Percentiles rank a stretch among this genome's conserved stretches.
Conservation (phyloP, 1,140 invertebrate genomes). For the Lucilia cuprina region DNA sequence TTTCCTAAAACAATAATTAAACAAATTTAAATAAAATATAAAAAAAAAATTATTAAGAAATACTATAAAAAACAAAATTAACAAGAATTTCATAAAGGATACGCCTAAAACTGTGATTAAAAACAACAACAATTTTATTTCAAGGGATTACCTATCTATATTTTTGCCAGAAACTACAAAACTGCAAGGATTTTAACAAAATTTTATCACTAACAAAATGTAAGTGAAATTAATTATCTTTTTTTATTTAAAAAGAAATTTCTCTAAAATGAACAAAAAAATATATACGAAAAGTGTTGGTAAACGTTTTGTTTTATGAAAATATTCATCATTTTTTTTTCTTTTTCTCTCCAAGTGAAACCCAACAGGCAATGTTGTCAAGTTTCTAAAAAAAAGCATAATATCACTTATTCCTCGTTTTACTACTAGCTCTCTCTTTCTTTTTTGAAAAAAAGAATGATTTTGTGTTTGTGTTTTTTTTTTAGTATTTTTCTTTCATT, state of each 20-base stretch:
- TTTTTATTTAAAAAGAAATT: neutral
- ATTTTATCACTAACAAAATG: constrained; percentile 4
- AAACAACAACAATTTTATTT: neutral
- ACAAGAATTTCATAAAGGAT: neutral
- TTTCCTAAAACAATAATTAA: neutral
- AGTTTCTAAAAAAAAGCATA: constrained; percentile 1
- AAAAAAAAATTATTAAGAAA: neutral
- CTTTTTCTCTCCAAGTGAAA: neutral
- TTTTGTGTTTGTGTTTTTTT: neutral
- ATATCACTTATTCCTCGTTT: constrained; percentile 3
- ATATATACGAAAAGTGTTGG: constrained; percentile 17
- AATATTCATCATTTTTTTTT: no score
- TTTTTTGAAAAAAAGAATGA: no score
- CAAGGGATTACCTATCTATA: neutral
- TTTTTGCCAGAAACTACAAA: neutral
- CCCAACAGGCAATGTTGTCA: constrained; percentile 25
- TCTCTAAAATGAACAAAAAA: neutral
- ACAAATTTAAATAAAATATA: neutral
- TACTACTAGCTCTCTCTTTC: neutral
- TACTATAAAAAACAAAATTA: neutral
- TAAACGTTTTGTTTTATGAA: neutral
- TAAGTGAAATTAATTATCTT: neutral
- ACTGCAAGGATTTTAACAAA: constrained; percentile 13
- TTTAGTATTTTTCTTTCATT: neutral
- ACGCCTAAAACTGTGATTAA: constrained; percentile 14